These are phyloP conservation scores for Cettia cetti DNA, from an alignment of 2,113 vertebrate species.

Conservation along the genomic window DNA sequence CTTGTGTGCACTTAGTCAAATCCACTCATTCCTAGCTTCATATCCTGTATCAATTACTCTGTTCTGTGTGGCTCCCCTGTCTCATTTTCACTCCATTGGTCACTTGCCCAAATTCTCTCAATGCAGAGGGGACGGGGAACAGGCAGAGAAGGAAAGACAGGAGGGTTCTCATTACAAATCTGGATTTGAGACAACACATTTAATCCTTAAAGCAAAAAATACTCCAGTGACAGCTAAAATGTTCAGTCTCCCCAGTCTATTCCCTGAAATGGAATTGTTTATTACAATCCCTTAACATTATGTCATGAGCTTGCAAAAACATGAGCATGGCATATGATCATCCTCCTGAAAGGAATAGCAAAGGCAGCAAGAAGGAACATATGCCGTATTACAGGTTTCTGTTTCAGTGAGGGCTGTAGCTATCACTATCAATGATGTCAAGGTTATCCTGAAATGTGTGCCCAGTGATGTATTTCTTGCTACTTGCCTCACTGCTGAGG, in stretches of 20 bases:
- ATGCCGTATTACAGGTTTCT: slow-evolving; percentile 10
- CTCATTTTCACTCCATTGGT: background rate
- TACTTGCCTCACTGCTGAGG: slow-evolving; percentile 39
- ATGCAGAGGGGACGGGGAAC: background rate
- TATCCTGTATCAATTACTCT: slow-evolving; percentile 4
- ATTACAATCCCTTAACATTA: slow-evolving; percentile 40
- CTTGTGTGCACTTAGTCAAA: background rate
- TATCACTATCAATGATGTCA: slow-evolving; percentile 49
- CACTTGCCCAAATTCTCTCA: background rate
- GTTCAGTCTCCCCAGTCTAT: background rate
- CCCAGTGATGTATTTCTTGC: slow-evolving; percentile 50
- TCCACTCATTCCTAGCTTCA: background rate
- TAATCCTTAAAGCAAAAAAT: background rate
- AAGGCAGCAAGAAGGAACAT: slow-evolving; percentile 43
- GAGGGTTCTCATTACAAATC: background rate
- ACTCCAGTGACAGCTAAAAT: background rate
- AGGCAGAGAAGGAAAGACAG: background rate
- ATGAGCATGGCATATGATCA: slow-evolving; percentile 26
- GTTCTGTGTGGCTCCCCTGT: background rate
- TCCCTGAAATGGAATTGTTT: slow-evolving; percentile 48
- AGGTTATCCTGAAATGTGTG: slow-evolving; percentile 48
- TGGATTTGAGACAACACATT: background rate
- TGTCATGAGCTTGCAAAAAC: slow-evolving; percentile 54
- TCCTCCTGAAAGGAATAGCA: background rate
- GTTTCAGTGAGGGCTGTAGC: slow-evolving; percentile 21